These are phyloP conservation scores for Amblyteles armatorius DNA, from an alignment of 2,888 invertebrate genomes.

Conservation along the genomic window DNA sequence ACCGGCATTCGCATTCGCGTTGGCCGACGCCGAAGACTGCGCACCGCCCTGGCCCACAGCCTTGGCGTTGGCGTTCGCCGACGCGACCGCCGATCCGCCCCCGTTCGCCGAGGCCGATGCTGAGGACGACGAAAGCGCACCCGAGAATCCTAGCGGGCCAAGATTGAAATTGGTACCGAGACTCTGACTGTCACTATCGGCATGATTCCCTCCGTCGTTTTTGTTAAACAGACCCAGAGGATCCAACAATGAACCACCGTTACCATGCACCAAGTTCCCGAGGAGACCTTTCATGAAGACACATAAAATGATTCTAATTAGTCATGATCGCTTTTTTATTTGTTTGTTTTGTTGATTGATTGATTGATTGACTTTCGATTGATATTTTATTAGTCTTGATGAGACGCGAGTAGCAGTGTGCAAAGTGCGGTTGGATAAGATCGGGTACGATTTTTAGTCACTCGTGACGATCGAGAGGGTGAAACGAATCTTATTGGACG, in stretches of 20 bases:
- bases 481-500: not conserved
- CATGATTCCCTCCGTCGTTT: slow-evolving; percentile 53
- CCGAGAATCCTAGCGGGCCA: slow-evolving; percentile 76
- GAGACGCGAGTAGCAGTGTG: not conserved
- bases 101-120: slow-evolving; percentile 73
- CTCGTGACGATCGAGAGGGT: not conserved
- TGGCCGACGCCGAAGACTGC: slow-evolving; percentile 55
- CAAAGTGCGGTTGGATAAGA: not conserved
- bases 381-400: not conserved
- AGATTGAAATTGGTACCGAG: slow-evolving; percentile 74
- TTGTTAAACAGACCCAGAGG: slow-evolving; percentile 76
- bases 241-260: slow-evolving; percentile 73
- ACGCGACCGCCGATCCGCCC: slow-evolving; percentile 62
- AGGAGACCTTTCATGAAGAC: slow-evolving; percentile 64
- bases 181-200: slow-evolving; percentile 70
- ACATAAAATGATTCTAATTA: slow-evolving; percentile 46
- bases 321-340: not conserved
- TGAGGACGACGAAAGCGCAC: slow-evolving; percentile 71
- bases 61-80: slow-evolving; percentile 65
- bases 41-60: slow-evolving; percentile 63
- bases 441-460: not conserved
- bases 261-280: slow-evolving; percentile 62
- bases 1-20: slow-evolving; percentile 63
- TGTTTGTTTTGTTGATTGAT: not conserved
- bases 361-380: not conserved